A percentile compares a stretch with the other conserved stretches of the same genome.
Evolutionary conservation across 2,797 vertebrate species (phyloP).

Genomic region (Ctenochaetus hawaiiensis): DNA sequence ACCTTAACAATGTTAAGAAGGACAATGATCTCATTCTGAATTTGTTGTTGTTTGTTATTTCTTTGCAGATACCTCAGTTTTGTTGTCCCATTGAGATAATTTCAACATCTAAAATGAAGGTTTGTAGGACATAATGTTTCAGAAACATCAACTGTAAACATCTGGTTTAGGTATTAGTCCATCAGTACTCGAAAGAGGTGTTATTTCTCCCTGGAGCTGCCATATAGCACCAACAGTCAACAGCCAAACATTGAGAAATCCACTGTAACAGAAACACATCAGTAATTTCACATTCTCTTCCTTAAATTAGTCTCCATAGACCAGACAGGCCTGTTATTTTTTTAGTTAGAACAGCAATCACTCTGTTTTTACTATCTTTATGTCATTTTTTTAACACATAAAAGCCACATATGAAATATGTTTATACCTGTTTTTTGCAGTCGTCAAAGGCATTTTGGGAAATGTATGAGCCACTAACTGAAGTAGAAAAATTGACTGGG

Average conservation of each 20-base stretch:
- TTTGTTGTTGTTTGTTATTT: constrained; percentile 3
- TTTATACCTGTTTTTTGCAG: constrained; percentile 22
- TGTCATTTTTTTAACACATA: constrained; percentile 6
- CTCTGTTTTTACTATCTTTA: constrained; percentile 3
- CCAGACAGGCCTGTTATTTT: background rate
- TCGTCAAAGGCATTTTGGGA: constrained; percentile 55
- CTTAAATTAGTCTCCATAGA: constrained; percentile 3
- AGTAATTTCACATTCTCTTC: background rate
- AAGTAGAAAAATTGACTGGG: constrained; percentile 27
- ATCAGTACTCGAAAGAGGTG: constrained; percentile 16
- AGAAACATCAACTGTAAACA: constrained; percentile 60
- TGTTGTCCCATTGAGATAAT: constrained; percentile 6
- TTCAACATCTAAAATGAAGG: constrained; percentile 12
- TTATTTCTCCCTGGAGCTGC: constrained; percentile 47
- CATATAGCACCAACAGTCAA: constrained; percentile 64
- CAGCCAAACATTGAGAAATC: constrained; percentile 40
- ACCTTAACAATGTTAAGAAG: background rate
- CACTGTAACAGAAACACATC: constrained; percentile 16
- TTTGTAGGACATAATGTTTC: constrained; percentile 24
- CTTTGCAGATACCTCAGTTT: constrained; percentile 14
- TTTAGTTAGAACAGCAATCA: background rate
- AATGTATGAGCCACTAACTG: constrained; percentile 30
- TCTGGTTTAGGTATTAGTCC: constrained; percentile 25
- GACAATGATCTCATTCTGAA: background rate
- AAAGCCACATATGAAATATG: constrained; percentile 19